phyloP scores from a whole-genome alignment of 2,113 vertebrate genomes.

The Chaenogobius annularis region DNA sequence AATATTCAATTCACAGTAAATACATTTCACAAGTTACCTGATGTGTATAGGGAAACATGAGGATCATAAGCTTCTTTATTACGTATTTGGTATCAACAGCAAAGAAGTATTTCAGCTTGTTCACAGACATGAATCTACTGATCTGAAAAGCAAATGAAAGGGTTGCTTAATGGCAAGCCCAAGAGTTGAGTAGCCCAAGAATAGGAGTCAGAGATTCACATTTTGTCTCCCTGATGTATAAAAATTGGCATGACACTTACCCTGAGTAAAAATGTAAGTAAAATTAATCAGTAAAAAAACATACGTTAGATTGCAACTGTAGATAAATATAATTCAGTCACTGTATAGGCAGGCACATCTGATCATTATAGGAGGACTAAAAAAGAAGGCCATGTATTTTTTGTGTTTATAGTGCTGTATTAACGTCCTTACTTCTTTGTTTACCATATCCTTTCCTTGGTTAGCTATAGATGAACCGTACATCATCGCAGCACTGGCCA shows the following conservation, averaged over 20 bases:
- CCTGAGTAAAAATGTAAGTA: not conserved
- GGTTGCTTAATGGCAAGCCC: constrained; percentile 3
- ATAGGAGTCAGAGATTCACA: constrained; percentile 17
- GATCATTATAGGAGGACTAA: not conserved
- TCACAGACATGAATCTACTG: constrained; percentile 85
- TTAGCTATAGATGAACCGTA: constrained; percentile 88
- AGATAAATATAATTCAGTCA: not conserved
- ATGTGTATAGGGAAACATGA: constrained; percentile 89
- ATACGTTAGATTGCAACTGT: not conserved
- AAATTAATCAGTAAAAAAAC: constrained; percentile 20
- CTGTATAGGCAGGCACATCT: not conserved
- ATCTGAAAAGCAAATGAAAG: constrained; percentile 72
- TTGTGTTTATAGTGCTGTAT: not conserved
- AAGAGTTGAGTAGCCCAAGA: not conserved
- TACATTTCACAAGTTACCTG: constrained; percentile 77
- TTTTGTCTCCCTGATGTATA: not conserved
- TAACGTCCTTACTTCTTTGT: constrained; percentile 83
- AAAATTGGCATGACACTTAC: constrained; percentile 1
- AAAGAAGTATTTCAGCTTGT: constrained; percentile 92
- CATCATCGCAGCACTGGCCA: constrained; percentile 84
- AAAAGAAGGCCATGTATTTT: no score
- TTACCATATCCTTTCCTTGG: constrained; percentile 88
- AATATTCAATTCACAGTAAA: not conserved
- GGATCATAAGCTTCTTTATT: constrained; percentile 85
- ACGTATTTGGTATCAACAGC: constrained; percentile 89